A percentile compares a stretch with the other conserved stretches of the same genome.
These are phyloP conservation scores for Drosophila burlai DNA, from an alignment of 1,140 invertebrate genomes.

Conservation along the genomic window DNA sequence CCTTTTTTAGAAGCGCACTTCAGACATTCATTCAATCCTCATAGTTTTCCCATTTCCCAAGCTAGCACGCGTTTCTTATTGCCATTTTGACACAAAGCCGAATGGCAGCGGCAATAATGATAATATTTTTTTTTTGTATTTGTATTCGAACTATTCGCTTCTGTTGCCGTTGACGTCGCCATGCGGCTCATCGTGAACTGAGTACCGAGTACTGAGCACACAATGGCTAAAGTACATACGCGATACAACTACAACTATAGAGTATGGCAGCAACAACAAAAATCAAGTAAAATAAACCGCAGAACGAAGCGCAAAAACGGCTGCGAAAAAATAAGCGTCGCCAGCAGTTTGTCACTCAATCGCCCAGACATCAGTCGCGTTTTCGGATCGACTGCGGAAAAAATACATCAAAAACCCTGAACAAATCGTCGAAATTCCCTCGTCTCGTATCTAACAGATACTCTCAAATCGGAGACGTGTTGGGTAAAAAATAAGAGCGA, in stretches of 20 bases:
- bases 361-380: slow-evolving; percentile 78
- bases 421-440: slow-evolving; percentile 22
- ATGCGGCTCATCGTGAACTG: slow-evolving; percentile 73
- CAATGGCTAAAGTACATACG: slow-evolving; percentile 81
- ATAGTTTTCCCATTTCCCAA: slow-evolving; percentile 27
- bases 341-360: slow-evolving; percentile 81
- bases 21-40: slow-evolving; percentile 15
- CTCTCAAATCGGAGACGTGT: slow-evolving; percentile 28
- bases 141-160: slow-evolving; percentile 52
- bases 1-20: slow-evolving; percentile 3
- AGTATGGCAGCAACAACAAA: slow-evolving; percentile 39
- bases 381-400: slow-evolving; percentile 46
- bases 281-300: slow-evolving; percentile 73
- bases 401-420: slow-evolving; percentile 2
- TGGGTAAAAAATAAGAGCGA: slow-evolving; percentile 14
- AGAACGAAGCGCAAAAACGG: slow-evolving; percentile 61
- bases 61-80: slow-evolving; percentile 33
- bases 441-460: slow-evolving; percentile 61
- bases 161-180: slow-evolving; percentile 53
- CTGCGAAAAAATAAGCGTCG: slow-evolving; percentile 67
- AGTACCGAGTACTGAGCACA: slow-evolving; percentile 80
- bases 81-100: slow-evolving; percentile 33
- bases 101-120: slow-evolving; percentile 42
- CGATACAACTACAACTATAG: slow-evolving; percentile 43
- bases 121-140: slow-evolving; percentile 29